Base-by-base conservation (phyloP, 2,888 invertebrate genomes). In the Euplexia lucipara region DNA sequence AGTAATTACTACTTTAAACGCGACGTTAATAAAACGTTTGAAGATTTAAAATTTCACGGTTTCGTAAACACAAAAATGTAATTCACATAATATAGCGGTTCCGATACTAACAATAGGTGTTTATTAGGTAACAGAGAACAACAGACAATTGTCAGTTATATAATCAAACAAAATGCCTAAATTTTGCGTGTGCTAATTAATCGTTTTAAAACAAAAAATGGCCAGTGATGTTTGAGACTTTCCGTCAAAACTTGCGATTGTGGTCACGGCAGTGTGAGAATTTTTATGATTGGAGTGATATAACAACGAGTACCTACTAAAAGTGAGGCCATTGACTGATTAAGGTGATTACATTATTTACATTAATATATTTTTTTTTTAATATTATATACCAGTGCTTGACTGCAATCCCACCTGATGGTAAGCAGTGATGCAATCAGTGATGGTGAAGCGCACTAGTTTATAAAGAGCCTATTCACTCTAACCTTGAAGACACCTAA, bases 1-100 rank as follows among this genome's bases (percentile, higher is more conserved):
- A 62, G 62, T 68, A 71, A 79, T 74, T 75, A 49, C 63, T 20
- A 39, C 26, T 44, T 52, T 56, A 67, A 79, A 79, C 49, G 67
- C 62, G 66, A 69, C 30, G 56, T 51, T 59, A 62, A 37, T 64
- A 68, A 62, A 70, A 70, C 39, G 48, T 59, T 48, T 48, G 57
- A 66, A 75, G 65, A 77, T 71, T 77, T 66, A 61, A 74, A 72
- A 80, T 75, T 80, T 75, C 79, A 79, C 70, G 75, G 81, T 72
- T 70, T 61, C 70, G 42, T 63, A 57, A 76, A 76, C 52, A 20
- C 44, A 48, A 62, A 41, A 68, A 75, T 58, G 62, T 54, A 54
- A 65, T 79, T 71, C 60, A 52, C 57, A 60, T 71, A 67, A 68
- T 53, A 49, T 34, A 20, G 35, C 45, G 22, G 70, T 54, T 42